Conservation (phyloP, 2,888 invertebrate species). For the Tenthredo distinguenda region DNA sequence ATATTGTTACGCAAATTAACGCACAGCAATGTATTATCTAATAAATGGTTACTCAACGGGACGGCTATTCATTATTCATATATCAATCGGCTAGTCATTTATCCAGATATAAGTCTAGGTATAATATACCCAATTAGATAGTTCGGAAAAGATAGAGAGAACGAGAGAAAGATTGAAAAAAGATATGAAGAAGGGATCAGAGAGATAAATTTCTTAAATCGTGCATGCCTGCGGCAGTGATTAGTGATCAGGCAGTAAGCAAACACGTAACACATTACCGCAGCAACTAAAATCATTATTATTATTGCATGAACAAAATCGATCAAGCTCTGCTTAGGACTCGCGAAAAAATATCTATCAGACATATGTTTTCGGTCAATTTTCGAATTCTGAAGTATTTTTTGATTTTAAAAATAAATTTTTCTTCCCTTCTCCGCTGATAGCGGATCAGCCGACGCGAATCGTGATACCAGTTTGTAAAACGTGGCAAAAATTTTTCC, state of each 20-base stretch:
- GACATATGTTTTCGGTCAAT: background rate
- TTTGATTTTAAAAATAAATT: background rate
- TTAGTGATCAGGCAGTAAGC: slow-evolving; percentile 6
- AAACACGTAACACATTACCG: slow-evolving; percentile 9
- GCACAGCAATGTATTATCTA: background rate
- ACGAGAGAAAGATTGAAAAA: slow-evolving; percentile 53
- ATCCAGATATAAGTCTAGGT: background rate
- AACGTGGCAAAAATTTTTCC: background rate
- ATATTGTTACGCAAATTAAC: background rate
- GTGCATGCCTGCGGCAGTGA: slow-evolving; percentile 59
- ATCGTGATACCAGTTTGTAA: background rate
- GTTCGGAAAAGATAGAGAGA: slow-evolving; percentile 33
- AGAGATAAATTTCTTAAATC: slow-evolving; percentile 43
- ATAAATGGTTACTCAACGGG: background rate
- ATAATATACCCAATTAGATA: slow-evolving; percentile 10
- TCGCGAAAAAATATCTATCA: background rate
- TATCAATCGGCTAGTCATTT: background rate
- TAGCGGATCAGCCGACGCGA: too few species aligned
- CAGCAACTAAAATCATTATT: background rate
- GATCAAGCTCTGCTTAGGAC: background rate
- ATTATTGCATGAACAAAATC: background rate
- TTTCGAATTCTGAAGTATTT: background rate
- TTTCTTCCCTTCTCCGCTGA: too few species aligned
- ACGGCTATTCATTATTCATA: slow-evolving; percentile 19
- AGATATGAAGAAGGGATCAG: slow-evolving; percentile 36